Base-by-base conservation (phyloP, 2,888 invertebrate genomes). In the Sisyra terminalis region DNA sequence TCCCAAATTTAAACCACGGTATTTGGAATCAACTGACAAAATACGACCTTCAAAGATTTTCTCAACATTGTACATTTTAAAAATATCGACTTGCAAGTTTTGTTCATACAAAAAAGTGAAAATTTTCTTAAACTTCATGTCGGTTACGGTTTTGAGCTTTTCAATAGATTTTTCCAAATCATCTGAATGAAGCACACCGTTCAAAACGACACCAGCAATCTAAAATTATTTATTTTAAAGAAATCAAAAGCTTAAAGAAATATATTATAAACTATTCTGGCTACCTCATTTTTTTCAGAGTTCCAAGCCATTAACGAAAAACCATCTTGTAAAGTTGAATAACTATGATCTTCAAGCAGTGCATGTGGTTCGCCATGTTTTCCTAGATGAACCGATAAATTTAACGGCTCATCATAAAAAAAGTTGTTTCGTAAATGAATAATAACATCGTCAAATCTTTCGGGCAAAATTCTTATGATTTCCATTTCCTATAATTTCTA, bases 321-420 rank as follows among this genome's bases (percentile, higher is more conserved):
- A 7, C 79, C 76, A 57, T 85, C 82, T 45, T 71, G 67, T 52
- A 87, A 68, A n/a, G 85, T 85, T 16, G 68, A 65, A 31, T 73
- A 57, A 54, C 84, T 80, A 51, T 84, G 78, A 17, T 71, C 64
- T 61, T 87, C 86, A 42, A 86, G 64, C 18, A 80, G 76, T 0
- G 65, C 67, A 53, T 85, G 83, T 0, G 78, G 71, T 52, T 77
- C 71, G 0, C 84, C 84, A 5, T 73, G 68, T 40, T 70, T 60
- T 54, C 84, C 85, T 5, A 86, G 66, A 9, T 71, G 70, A n/a
- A 84, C 78, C 0, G 84, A 80, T 51, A 73, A 73, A 62, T 87
- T 87, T 37, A 87, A 67, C 0, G 87, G 86, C 57, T 87, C 87
- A 55, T 87, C 87, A 1, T 82, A 78, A 58, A 87, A 87, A 65